Evolutionary conservation across 2,113 vertebrate species (phyloP), one percentile per base, ranked within the genome.

Genomic region (Sander lucioperca): DNA sequence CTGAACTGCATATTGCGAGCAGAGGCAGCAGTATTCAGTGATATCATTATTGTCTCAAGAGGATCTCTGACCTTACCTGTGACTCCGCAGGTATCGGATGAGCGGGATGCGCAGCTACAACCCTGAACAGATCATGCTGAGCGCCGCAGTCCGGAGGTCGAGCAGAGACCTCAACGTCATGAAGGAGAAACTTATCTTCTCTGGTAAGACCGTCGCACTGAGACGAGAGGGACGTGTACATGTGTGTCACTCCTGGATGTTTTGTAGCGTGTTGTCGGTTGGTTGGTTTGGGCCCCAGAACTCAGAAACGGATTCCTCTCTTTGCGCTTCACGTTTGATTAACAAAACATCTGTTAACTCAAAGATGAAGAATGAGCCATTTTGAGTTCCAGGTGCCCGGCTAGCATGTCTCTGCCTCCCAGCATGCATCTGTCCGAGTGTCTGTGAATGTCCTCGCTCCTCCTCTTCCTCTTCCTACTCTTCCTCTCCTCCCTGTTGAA

Each of bases 171-270:
- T 99, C 89, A 98, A 97, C 89, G 97, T 99, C 93, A 99, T 99
- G 98, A 99, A 99, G 92, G 98, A 99, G 93, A 99, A 99, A 86
- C 96, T 99, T 18, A 99, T 99, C 87, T 99, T 99, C 94, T 97
- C 98, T 57, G 98, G 98, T 99, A 89, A 61, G 88, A 14, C 56
- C 23, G 4, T 11, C 8, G 1, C 23, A 19, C 15, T 1, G 23
- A 56, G n/a, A 57, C 11, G 1, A 70, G n/a, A 5, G 16, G 12
- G 3, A 65, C 3, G 0, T 6, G 11, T 0, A 1, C 10, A 12
- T 25, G 65, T 54, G 48, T 36, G 2, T 18, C 62, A 1, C 45
- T 33, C 19, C 43, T 56, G 18, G 12, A 57, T 65, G n/a, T 77
- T 58, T 51, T 61, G 19, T 65, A 13, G 16, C 14, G 30, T 66